Evolutionary conservation across 2,888 invertebrate species (phyloP).

Genomic region (Cistogaster globosa): DNA sequence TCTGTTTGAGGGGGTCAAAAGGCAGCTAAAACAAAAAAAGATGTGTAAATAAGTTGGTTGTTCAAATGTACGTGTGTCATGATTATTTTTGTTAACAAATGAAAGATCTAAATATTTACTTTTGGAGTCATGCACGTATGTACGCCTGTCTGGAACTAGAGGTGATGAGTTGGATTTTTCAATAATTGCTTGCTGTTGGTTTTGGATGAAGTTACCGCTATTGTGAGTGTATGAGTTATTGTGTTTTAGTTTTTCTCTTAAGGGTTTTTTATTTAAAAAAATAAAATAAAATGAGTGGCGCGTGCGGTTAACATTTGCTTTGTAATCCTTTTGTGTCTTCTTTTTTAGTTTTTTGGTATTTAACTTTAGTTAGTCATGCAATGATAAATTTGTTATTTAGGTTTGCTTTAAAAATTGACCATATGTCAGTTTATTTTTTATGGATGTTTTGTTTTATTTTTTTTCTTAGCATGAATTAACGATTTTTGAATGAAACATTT

Average conservation of each 20-base stretch:
- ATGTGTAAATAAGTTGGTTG: constrained; percentile 27
- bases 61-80: constrained; percentile 11
- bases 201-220: constrained; percentile 1
- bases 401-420: constrained; percentile 30
- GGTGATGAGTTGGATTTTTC: constrained; percentile 56
- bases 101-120: constrained; percentile 43
- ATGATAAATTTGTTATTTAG: constrained; percentile 25
- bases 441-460: not conserved
- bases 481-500: constrained; percentile 60
- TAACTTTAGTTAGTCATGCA: constrained; percentile 67
- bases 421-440: constrained; percentile 27
- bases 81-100: constrained; percentile 32
- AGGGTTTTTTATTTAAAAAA: constrained; percentile 28
- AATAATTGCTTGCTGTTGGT: not conserved
- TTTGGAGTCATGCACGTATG: constrained; percentile 12
- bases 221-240: constrained; percentile 21
- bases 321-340: constrained; percentile 47
- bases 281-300: constrained; percentile 58
- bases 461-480: constrained; percentile 51
- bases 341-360: constrained; percentile 24
- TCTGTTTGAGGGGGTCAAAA: constrained; percentile 49
- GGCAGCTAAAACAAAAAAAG: constrained; percentile 23
- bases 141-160: constrained; percentile 1
- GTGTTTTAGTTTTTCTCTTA: constrained; percentile 12
- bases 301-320: constrained; percentile 69